phyloP scores from a whole-genome alignment of 2,888 invertebrate genomes.

The Leucozona laternaria region DNA sequence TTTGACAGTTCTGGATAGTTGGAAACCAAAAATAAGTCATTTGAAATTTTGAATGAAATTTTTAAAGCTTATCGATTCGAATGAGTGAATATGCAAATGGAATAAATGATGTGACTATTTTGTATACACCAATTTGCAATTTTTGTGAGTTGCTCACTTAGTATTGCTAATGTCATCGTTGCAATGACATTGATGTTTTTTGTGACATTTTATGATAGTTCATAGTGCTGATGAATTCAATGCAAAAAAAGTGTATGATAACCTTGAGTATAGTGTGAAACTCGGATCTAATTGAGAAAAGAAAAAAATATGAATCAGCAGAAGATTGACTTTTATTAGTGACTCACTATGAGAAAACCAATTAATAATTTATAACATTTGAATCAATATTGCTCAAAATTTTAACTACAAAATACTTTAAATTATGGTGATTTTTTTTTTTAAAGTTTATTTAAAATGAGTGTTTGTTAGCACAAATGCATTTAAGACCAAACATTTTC shows the following conservation, averaged over 20 bases:
- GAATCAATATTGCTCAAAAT: background rate
- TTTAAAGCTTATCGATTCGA: background rate
- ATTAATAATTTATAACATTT: background rate
- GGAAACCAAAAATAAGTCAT: background rate
- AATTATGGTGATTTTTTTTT: background rate
- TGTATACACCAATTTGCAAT: background rate
- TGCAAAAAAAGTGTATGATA: background rate
- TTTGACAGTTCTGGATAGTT: background rate
- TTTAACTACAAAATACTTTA: no score
- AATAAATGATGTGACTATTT: background rate
- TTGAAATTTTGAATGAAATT: background rate
- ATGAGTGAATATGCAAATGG: conserved; percentile 3
- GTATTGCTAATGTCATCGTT: background rate
- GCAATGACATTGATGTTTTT: conserved; percentile 7
- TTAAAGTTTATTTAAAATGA: background rate
- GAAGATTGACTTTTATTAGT: background rate
- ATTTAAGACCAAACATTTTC: background rate
- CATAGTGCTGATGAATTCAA: background rate
- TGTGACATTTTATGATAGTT: background rate
- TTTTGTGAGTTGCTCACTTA: background rate
- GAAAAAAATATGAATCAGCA: background rate
- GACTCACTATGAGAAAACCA: background rate
- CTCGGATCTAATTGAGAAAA: background rate
- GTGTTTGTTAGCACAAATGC: background rate
- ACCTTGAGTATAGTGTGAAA: background rate